Base-by-base conservation (phyloP, 1,140 invertebrate species). In the Planococcus citri region DNA sequence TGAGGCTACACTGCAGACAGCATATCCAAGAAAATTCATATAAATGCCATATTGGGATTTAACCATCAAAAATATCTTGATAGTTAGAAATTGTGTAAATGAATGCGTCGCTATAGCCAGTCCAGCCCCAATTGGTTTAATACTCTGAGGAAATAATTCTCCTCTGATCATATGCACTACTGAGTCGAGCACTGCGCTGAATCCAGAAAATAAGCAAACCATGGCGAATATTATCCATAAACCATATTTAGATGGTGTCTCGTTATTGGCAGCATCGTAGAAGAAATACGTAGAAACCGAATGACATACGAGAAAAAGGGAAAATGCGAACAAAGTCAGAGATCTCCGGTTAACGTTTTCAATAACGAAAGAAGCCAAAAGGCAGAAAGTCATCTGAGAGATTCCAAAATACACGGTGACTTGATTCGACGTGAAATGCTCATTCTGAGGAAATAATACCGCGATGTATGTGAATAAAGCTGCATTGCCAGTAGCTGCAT, bases 1-100 rank as follows among this genome's bases (percentile, higher is more conserved):
- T 24, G 88, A 83, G 0, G 84, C 27, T 6, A 87, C 78, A 60
- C 88, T 89, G 76, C 85, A 86, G 0, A 81, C 80, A 9, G 86
- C 81, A 76, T 95, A 95, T 21, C 92, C 79, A 82, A 87, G 91
- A 80, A 92, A 95, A 1, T 87, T 86, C 4, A 82, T 83, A 73
- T 88, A 85, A 38, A 83, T 83, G 6, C 87, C 87, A 8, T 92
- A 79, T 3, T 14, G 3, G 2, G 41, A 14, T 14, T 14, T 20
- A 2, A 51, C 6, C 17, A 20, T 3, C 2, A 51, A n/a, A 17
- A 51, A 51, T 51, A 51, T 17, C 10, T 20, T 51, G 6, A 20
- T 3, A 17, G 41, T 51, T 6, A 51, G 10, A 51, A 51, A 51
- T 3, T 3, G 6, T 3, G n/a, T 51, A 17, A 51, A 20, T n/a